Evolutionary conservation across 2,888 invertebrate species (phyloP).

Genomic region (Dynastes hyllus): DNA sequence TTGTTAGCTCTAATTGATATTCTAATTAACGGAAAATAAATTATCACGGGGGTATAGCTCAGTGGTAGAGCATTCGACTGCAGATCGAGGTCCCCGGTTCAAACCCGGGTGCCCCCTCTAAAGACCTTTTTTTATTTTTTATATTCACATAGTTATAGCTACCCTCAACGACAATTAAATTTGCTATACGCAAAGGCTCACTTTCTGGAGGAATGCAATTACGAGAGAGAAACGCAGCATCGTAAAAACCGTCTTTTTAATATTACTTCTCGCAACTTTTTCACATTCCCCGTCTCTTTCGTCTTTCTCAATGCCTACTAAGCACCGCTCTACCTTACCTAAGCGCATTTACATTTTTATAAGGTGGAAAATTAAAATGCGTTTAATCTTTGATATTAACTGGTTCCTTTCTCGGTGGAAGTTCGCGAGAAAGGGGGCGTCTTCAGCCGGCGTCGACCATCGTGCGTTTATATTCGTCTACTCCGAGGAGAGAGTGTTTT

Average conservation of each 20-base stretch:
- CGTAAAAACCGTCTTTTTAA: slow-evolving; percentile 38
- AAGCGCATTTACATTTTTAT: slow-evolving; percentile 48
- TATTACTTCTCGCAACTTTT: slow-evolving; percentile 41
- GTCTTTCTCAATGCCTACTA: neutral
- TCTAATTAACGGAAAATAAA: neutral
- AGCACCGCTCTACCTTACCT: slow-evolving; percentile 3
- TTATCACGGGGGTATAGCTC: slow-evolving; percentile 62
- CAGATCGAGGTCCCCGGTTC: slow-evolving; percentile 86
- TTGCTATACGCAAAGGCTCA: neutral
- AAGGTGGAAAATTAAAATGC: slow-evolving; percentile 48
- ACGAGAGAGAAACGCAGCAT: slow-evolving; percentile 3
- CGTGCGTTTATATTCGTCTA: slow-evolving; percentile 17
- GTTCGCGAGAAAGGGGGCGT: slow-evolving; percentile 18
- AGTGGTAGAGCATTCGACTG: slow-evolving; percentile 74
- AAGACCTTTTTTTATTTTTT: slow-evolving; percentile 26
- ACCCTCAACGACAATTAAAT: slow-evolving; percentile 4
- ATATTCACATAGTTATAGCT: neutral
- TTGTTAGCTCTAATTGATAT: neutral
- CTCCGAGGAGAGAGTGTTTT: neutral
- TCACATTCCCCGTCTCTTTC: slow-evolving; percentile 15
- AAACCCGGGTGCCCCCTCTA: slow-evolving; percentile 82
- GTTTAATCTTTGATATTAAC: slow-evolving; percentile 51
- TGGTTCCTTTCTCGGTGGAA: slow-evolving; percentile 32
- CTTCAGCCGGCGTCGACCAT: neutral
- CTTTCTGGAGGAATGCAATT: slow-evolving; percentile 27